Evolutionary conservation across 2,113 vertebrate species (phyloP).

Genomic region (Scalopus aquaticus): DNA sequence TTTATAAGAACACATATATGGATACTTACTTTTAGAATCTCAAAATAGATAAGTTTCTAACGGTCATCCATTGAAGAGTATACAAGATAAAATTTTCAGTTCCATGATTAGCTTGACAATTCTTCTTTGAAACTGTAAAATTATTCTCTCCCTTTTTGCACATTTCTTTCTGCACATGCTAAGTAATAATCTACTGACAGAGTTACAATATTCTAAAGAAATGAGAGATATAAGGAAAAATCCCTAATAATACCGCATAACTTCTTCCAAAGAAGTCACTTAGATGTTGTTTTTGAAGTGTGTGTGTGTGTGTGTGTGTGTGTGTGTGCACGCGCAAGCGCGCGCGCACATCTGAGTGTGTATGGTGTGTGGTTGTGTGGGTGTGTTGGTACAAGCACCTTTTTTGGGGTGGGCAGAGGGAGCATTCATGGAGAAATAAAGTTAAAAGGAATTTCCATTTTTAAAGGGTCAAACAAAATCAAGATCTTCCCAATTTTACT

Average conservation of each 20-base stretch:
- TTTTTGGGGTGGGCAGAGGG: neutral
- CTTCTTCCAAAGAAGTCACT: slow-evolving; percentile 33
- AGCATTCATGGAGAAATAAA: neutral
- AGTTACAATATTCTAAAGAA: neutral
- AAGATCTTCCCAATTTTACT: slow-evolving; percentile 85
- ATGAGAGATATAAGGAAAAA: neutral
- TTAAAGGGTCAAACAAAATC: slow-evolving; percentile 69
- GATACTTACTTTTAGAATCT: neutral
- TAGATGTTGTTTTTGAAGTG: slow-evolving; percentile 5
- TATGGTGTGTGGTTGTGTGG: no score
- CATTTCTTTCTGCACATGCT: neutral
- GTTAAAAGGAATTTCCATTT: slow-evolving; percentile 70
- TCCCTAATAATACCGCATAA: slow-evolving; percentile 2
- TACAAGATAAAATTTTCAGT: neutral
- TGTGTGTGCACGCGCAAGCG: neutral
- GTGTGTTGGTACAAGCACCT: no score
- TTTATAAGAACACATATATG: neutral
- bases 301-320: neutral
- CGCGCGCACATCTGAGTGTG: rapidly evolving
- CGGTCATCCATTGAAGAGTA: neutral
- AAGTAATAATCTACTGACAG: neutral
- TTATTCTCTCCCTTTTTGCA: neutral
- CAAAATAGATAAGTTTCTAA: neutral
- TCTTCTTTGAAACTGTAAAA: neutral
- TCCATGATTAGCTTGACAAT: neutral